phyloP scores from a whole-genome alignment of 1,140 invertebrate genomes.

The Onthophagus taurus region DNA sequence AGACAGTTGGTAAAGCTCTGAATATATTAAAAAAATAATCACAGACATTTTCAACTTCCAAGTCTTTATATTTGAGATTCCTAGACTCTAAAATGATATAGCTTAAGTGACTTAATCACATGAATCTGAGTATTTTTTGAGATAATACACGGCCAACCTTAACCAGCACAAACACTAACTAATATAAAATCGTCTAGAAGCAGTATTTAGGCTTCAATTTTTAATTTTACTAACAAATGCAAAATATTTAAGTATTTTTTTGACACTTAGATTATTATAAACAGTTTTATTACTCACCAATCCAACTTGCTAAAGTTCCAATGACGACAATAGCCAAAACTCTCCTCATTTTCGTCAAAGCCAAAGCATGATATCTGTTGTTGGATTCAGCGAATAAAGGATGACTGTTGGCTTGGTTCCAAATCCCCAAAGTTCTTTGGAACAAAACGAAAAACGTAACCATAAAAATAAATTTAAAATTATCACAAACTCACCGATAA shows the following conservation, averaged over 20 bases:
- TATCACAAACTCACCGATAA: conserved; percentile 47
- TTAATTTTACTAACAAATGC: too few relatives aligned
- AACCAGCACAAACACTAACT: too few relatives aligned
- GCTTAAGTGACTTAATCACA: too few relatives aligned
- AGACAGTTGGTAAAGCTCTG: too few relatives aligned
- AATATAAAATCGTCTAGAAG: too few relatives aligned
- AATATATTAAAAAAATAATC: too few relatives aligned
- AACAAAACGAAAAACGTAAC: conserved; percentile 5
- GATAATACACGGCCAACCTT: too few relatives aligned
- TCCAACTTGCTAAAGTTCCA: conserved; percentile 48
- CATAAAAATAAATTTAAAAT: not conserved
- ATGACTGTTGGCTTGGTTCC: conserved; percentile 74
- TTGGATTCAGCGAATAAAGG: conserved; percentile 76
- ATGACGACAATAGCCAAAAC: conserved; percentile 56
- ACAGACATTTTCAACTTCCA: too few relatives aligned
- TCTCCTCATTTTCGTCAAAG: conserved; percentile 66
- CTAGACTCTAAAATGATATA: too few relatives aligned
- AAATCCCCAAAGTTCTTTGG: conserved; percentile 57
- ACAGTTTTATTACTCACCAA: conserved; percentile 38
- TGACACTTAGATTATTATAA: not conserved
- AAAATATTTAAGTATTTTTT: not conserved
- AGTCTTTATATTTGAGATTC: too few relatives aligned
- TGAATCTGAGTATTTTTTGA: too few relatives aligned
- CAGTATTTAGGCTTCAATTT: too few relatives aligned
- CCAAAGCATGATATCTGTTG: conserved; percentile 58